Base-by-base conservation (phyloP, 2,113 vertebrate genomes). In the Mus pahari region DNA sequence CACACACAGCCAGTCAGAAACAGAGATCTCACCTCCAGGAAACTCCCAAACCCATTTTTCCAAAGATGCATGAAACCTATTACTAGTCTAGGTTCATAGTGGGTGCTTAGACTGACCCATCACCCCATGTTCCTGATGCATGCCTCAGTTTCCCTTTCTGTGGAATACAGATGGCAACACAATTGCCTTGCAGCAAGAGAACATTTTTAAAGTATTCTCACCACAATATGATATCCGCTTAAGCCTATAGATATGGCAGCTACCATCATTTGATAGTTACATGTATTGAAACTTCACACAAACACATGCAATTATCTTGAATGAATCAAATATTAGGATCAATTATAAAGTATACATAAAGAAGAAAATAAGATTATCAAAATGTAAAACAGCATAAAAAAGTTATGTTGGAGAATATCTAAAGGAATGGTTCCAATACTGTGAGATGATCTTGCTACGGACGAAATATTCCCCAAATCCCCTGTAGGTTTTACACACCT, bases 141-240 rank as follows among this genome's bases (percentile, higher is more conserved):
- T n/a, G 82, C 82, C 88, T 97, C 73, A 70, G 79, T 92, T 82
- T 94, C 31, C 87, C 73, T 9, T 77, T 79, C 70, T 28, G 36
- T 74, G 55, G 92, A 87, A 73, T 11, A 11, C 45, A 89, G 36
- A 10, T 87, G 33, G 62, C 4, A 12, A 39, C 20, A 86, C 9
- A 45, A 68, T 24, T 78, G 73, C 77, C 95, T 36, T 74, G 36
- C 45, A 82, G 36, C 45, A 82, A 82, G 58, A 74, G 77, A 58
- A 86, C 17, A 22, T 19, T 53, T 39, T 73, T 19, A 9, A 68
- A 82, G 8, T 75, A 36, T 42, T 53, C 36, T 84, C 45, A 24
- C 19, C 36, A 83, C 19, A 20, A 42, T 66, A 48, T 7, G 7
- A 13, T 12, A 77, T 6, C 24, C 8, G 24, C 64, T 45, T 28